phyloP scores from a whole-genome alignment of 2,888 invertebrate genomes.

The Metopia argyrocephala region DNA sequence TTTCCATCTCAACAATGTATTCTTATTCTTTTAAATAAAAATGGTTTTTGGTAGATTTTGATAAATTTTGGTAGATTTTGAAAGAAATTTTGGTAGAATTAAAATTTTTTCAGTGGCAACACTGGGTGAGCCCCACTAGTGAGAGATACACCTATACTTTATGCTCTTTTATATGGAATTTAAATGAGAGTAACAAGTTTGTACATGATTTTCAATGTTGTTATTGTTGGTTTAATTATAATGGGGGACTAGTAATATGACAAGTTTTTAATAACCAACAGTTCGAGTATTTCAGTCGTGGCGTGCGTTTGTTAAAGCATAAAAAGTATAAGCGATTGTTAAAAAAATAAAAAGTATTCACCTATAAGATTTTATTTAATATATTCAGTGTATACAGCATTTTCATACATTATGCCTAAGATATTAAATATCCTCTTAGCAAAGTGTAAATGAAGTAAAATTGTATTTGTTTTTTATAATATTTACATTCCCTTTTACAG shows the following conservation, averaged over 20 bases:
- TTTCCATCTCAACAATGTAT: too few relatives aligned
- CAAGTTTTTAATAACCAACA: conserved; percentile 58
- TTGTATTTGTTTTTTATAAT: background rate
- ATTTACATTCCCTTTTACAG: too few relatives aligned
- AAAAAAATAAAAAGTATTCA: conserved; percentile 32
- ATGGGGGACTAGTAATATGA: conserved; percentile 47
- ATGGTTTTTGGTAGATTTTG: too few relatives aligned
- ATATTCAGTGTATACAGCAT: too few relatives aligned
- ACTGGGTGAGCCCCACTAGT: conserved; percentile 30
- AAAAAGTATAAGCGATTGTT: too few relatives aligned
- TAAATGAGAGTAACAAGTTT: conserved; percentile 23
- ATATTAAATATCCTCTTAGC: conserved; percentile 34
- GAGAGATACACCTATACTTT: conserved; percentile 6
- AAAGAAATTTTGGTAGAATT: too few relatives aligned
- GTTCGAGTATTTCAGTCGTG: conserved; percentile 70
- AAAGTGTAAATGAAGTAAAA: conserved; percentile 21
- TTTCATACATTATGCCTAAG: too few relatives aligned
- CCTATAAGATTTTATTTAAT: too few relatives aligned
- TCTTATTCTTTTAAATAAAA: too few relatives aligned
- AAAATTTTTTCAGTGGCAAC: too few relatives aligned
- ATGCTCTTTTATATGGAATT: conserved; percentile 21
- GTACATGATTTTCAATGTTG: background rate
- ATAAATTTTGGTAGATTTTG: too few relatives aligned
- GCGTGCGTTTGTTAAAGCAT: conserved; percentile 69
- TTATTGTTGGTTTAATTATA: conserved; percentile 28